Percentiles rank a stretch among this genome's conserved stretches.
Evolutionary conservation across 2,797 vertebrate species (phyloP).

Genomic region (Premnoplex brunnescens): DNA sequence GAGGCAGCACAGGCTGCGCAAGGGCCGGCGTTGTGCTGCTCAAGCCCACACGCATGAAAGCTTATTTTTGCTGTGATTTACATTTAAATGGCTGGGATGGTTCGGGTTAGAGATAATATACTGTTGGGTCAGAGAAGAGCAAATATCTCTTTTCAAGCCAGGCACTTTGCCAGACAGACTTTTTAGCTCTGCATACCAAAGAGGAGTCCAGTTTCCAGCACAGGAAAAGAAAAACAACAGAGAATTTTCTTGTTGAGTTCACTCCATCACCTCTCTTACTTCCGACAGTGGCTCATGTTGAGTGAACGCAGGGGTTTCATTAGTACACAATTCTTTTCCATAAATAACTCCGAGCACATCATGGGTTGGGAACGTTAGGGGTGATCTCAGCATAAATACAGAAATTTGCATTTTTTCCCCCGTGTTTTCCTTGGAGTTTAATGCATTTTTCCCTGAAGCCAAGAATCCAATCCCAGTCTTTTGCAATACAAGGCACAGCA

Average conservation of each 20-base stretch:
- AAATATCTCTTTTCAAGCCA: conserved; percentile 39
- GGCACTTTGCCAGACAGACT: conserved; percentile 32
- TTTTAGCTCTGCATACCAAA: conserved; percentile 33
- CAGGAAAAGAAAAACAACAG: background rate
- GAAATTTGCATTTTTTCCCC: background rate
- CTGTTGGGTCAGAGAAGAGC: conserved; percentile 38
- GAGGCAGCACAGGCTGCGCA: background rate
- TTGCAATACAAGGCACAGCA: background rate
- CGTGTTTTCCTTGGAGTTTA: background rate
- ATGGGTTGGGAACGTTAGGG: background rate
- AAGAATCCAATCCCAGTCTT: background rate
- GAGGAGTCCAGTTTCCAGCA: conserved; percentile 23
- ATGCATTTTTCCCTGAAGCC: background rate
- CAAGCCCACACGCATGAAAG: background rate
- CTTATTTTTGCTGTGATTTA: conserved; percentile 42
- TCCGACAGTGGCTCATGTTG: background rate
- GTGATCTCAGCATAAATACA: background rate
- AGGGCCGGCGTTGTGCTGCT: fast-evolving
- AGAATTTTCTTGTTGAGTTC: background rate
- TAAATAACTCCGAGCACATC: background rate
- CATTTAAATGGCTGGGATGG: conserved; percentile 35
- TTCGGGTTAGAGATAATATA: conserved; percentile 52
- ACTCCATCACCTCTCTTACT: background rate
- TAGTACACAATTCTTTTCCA: background rate
- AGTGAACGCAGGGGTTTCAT: background rate